Conservation (phyloP, 2,888 invertebrate genomes). For the Deilephila elpenor region DNA sequence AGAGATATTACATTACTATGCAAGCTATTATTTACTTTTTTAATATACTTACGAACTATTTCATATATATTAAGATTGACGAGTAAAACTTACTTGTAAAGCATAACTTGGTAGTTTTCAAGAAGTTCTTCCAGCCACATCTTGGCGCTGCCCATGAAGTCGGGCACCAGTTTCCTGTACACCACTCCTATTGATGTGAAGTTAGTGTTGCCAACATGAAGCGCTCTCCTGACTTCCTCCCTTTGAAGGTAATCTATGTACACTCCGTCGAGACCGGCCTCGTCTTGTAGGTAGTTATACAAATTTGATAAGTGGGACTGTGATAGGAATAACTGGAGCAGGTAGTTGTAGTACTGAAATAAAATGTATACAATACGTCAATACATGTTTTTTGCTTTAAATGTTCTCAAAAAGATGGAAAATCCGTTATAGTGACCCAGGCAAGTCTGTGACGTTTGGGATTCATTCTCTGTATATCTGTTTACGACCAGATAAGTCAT, state of each 20-base stretch:
- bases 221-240: constrained; percentile 72
- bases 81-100: constrained; percentile 81
- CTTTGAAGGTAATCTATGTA: constrained; percentile 76
- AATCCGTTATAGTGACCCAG: too few species aligned
- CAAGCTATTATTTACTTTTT: neutral
- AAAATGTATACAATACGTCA: constrained; percentile 32
- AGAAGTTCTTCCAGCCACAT: constrained; percentile 82
- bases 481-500: too few species aligned
- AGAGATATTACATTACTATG: too few species aligned
- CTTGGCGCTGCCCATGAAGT: constrained; percentile 85
- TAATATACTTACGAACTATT: neutral
- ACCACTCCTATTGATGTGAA: constrained; percentile 81
- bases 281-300: constrained; percentile 80
- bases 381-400: too few species aligned
- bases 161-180: constrained; percentile 78
- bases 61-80: too few species aligned
- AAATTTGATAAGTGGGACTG: constrained; percentile 76
- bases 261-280: constrained; percentile 66
- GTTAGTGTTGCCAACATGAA: constrained; percentile 82
- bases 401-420: too few species aligned
- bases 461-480: too few species aligned
- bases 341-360: constrained; percentile 78
- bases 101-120: constrained; percentile 83
- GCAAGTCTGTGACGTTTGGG: too few species aligned
- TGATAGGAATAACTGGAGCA: constrained; percentile 72